Conservation (phyloP, 2,888 invertebrate species). For the Tiphia femorata region DNA sequence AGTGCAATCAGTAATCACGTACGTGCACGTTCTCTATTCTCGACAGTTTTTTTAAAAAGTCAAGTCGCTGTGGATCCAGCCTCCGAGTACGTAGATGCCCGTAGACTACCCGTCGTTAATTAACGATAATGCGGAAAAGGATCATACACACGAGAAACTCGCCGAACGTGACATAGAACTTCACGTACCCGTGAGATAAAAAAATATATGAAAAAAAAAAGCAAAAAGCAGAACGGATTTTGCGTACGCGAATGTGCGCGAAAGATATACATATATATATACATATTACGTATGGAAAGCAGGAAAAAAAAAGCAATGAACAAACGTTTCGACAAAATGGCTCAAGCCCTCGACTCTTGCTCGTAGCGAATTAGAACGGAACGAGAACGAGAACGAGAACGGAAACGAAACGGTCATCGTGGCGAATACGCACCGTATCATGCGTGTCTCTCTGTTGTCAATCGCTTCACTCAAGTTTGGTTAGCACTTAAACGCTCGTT, state of each 20-base stretch:
- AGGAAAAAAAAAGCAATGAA: conserved; percentile 18
- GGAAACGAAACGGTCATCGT: conserved; percentile 12
- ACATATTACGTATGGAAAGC: conserved; percentile 18
- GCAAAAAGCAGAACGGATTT: neutral
- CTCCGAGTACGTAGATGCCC: conserved; percentile 60
- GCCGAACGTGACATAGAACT: conserved; percentile 23
- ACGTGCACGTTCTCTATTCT: conserved; percentile 65
- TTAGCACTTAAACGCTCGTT: conserved; percentile 57
- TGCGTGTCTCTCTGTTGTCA: conserved; percentile 49
- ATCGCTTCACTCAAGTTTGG: conserved; percentile 49
- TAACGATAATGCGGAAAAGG: conserved; percentile 58
- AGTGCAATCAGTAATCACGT: conserved; percentile 51
- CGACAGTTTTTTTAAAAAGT: conserved; percentile 66
- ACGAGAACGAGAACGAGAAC: conserved; percentile 8
- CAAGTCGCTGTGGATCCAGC: conserved; percentile 62
- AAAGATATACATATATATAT: too few relatives aligned
- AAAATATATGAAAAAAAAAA: neutral
- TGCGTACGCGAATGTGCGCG: conserved; percentile 28
- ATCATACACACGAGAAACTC: conserved; percentile 41
- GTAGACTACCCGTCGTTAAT: conserved; percentile 57
- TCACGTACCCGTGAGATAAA: conserved; percentile 3
- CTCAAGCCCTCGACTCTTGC: neutral
- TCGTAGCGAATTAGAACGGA: conserved; percentile 5
- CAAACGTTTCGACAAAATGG: conserved; percentile 15
- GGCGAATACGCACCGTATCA: conserved; percentile 9